Percentiles rank a stretch among this genome's conserved stretches.
Evolutionary conservation across 2,888 invertebrate genomes (phyloP).

Genomic region (Ectropis crepuscularia): DNA sequence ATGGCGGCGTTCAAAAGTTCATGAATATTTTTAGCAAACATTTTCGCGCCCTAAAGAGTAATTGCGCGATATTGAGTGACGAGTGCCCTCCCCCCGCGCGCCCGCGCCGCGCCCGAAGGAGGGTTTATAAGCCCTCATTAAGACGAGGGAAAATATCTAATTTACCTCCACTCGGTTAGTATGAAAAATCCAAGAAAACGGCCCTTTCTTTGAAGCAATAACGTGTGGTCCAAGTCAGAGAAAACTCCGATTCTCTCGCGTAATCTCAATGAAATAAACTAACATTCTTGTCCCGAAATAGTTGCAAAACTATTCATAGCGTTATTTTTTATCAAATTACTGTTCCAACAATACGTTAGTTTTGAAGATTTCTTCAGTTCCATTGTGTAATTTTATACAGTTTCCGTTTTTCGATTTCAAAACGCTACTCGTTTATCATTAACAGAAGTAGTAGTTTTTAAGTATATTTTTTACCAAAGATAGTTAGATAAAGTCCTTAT

Average conservation of each 20-base stretch:
- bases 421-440: no score
- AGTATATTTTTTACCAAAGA: no score
- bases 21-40: conserved; percentile 28
- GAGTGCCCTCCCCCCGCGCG: conserved; percentile 35
- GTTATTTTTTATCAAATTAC: no score
- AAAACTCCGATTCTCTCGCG: conserved; percentile 35
- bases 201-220: conserved; percentile 55
- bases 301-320: no score
- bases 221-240: conserved; percentile 40
- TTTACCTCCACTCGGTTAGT: conserved; percentile 64
- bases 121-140: conserved; percentile 71
- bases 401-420: no score
- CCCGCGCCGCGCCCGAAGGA: conserved; percentile 25
- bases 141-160: conserved; percentile 67
- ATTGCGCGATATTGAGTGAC: conserved; percentile 64
- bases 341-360: no score
- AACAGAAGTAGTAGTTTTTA: no score
- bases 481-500: no score
- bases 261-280: conserved; percentile 5
- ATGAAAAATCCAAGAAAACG: conserved; percentile 71
- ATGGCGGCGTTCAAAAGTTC: conserved; percentile 23
- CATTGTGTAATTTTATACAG: no score
- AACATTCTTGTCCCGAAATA: not conserved
- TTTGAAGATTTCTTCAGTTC: no score
- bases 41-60: conserved; percentile 56